Evolutionary conservation across 2,797 vertebrate genomes (phyloP).

Genomic region (Gallinago solitaria): DNA sequence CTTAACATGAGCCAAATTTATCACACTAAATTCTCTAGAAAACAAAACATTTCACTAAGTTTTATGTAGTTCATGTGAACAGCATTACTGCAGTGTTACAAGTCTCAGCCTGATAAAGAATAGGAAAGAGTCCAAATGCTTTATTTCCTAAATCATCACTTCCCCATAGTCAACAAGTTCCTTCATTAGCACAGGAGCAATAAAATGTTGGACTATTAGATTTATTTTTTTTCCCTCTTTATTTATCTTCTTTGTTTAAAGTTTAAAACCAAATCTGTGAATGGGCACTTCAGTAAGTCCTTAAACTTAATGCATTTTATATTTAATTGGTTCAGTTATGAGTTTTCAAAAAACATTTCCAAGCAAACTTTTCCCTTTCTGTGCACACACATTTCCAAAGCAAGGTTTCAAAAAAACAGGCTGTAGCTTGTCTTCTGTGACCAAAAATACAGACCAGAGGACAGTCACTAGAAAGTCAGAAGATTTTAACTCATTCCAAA

Average conservation of each 20-base stretch:
- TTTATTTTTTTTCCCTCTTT: neutral
- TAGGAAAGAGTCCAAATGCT: neutral
- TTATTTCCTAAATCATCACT: neutral
- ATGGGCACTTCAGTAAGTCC: neutral
- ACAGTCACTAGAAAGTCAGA: neutral
- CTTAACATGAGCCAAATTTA: neutral
- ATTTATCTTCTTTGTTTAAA: neutral
- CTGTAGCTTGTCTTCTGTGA: neutral
- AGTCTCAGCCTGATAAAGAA: neutral
- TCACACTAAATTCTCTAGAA: neutral
- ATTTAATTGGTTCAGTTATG: neutral
- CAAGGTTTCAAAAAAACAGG: neutral
- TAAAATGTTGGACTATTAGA: rapidly evolving
- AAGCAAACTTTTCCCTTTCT: neutral
- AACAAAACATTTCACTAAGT: neutral
- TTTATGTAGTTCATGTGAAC: neutral
- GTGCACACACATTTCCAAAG: neutral
- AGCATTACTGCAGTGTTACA: neutral
- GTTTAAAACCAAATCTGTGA: neutral
- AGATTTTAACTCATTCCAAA: neutral
- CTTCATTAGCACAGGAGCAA: neutral
- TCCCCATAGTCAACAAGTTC: neutral
- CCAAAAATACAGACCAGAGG: neutral
- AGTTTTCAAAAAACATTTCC: neutral
- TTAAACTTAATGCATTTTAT: neutral